Percentiles rank a stretch among this genome's conserved stretches.
Conservation (phyloP, 2,797 vertebrate species). For the Smutsia gigantea region DNA sequence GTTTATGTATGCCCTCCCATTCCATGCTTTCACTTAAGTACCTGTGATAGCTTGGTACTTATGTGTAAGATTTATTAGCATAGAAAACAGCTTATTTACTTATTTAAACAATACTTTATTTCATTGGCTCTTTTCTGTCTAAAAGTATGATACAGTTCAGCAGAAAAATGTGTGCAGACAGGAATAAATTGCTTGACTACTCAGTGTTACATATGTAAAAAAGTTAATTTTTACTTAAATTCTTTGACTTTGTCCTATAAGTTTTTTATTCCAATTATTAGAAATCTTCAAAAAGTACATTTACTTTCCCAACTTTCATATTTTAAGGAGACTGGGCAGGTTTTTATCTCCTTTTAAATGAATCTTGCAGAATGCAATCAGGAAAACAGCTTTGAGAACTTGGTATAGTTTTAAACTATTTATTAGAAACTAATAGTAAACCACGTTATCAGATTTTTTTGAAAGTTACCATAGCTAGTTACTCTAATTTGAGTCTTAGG, state of each 20-base stretch:
- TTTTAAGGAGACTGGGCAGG: conserved; percentile 46
- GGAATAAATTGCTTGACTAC: conserved; percentile 56
- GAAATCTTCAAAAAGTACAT: conserved; percentile 67
- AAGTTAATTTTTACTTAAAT: conserved; percentile 63
- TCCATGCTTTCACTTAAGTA: background rate
- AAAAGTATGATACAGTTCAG: conserved; percentile 24
- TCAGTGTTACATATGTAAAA: background rate
- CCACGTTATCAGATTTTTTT: conserved; percentile 59
- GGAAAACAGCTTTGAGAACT: conserved; percentile 50
- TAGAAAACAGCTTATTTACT: background rate
- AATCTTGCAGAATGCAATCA: conserved; percentile 67
- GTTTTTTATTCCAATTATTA: conserved; percentile 60
- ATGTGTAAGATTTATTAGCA: background rate
- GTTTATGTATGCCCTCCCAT: background rate
- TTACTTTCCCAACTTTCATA: conserved; percentile 58
- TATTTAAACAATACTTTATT: conserved; percentile 11
- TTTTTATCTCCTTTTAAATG: conserved; percentile 53
- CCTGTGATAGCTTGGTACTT: background rate
- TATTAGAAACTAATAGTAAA: conserved; percentile 68
- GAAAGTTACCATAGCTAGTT: conserved; percentile 62
- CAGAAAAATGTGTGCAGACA: conserved; percentile 51
- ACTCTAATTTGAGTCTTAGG: conserved; percentile 45
- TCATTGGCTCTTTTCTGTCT: conserved; percentile 32
- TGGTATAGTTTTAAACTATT: conserved; percentile 18
- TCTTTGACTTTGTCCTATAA: conserved; percentile 62